Evolutionary conservation across 2,888 invertebrate genomes (phyloP).

Genomic region (Drosophila anomelani): DNA sequence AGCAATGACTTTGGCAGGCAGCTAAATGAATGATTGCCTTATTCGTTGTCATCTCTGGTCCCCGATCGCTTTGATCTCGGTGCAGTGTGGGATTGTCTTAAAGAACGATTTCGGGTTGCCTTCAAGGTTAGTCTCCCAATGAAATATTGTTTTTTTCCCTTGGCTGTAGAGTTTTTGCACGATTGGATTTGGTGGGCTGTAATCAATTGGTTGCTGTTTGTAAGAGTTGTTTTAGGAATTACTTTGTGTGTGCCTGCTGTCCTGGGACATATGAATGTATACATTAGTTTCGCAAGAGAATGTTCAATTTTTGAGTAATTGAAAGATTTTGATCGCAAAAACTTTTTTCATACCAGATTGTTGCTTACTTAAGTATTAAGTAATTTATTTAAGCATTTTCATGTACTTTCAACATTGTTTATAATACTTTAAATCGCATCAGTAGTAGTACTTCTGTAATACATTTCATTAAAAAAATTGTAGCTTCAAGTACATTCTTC

Average conservation of each 20-base stretch:
- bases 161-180: slow-evolving; percentile 4
- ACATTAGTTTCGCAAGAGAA: not conserved
- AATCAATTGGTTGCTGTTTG: slow-evolving; percentile 9
- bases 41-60: slow-evolving; percentile 40
- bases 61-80: slow-evolving; percentile 28
- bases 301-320: not conserved
- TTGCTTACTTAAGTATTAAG: too few species aligned
- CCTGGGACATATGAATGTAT: not conserved
- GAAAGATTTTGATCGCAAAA: not conserved
- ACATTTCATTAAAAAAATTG: too few species aligned
- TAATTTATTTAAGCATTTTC: too few species aligned
- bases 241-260: not conserved
- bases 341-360: not conserved
- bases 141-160: slow-evolving; percentile 13
- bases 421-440: too few species aligned
- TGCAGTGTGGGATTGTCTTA: slow-evolving; percentile 37
- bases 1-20: slow-evolving; percentile 55
- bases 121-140: slow-evolving; percentile 26
- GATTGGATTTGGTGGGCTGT: slow-evolving; percentile 16
- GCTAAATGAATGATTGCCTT: slow-evolving; percentile 65
- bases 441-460: too few species aligned
- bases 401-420: too few species aligned
- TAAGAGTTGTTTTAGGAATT: not conserved
- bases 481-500: not conserved
- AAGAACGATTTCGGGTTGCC: slow-evolving; percentile 32